These are phyloP conservation scores for Pteria penguin DNA, from an alignment of 2,888 invertebrate species.

Conservation along the genomic window DNA sequence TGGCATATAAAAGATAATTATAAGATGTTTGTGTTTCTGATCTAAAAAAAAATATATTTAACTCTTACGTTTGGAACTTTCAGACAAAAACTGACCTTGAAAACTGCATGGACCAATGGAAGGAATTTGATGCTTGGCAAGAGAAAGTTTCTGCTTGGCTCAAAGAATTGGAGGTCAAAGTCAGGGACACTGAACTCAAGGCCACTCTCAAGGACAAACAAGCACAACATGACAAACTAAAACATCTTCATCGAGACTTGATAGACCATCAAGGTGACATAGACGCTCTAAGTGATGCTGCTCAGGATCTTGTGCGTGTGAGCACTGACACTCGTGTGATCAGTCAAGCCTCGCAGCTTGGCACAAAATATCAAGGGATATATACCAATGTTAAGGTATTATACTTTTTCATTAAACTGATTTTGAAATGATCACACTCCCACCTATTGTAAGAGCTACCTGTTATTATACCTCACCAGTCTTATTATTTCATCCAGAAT, in stretches of 20 bases:
- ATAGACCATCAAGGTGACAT: slow-evolving; percentile 84
- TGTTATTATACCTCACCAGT: no score
- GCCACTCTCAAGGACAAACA: slow-evolving; percentile 75
- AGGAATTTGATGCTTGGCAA: slow-evolving; percentile 92
- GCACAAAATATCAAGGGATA: slow-evolving; percentile 73
- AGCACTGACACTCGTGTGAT: slow-evolving; percentile 74
- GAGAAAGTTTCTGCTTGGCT: slow-evolving; percentile 93
- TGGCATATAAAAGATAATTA: no score
- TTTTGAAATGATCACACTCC: not conserved
- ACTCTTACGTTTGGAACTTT: no score
- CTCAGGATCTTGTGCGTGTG: slow-evolving; percentile 83
- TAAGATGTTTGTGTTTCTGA: no score
- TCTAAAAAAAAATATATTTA: no score
- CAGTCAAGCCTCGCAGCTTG: slow-evolving; percentile 76
- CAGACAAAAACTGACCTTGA: slow-evolving; percentile 83
- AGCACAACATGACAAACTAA: slow-evolving; percentile 68
- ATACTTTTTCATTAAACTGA: no score
- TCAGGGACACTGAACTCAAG: slow-evolving; percentile 82
- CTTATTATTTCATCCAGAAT: no score
- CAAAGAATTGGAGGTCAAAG: slow-evolving; percentile 90
- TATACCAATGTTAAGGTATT: slow-evolving; percentile 74
- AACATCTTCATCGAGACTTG: slow-evolving; percentile 70
- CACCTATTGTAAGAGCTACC: no score
- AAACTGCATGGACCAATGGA: slow-evolving; percentile 92
- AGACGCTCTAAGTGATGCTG: slow-evolving; percentile 94